Conservation (phyloP, 2,797 vertebrate genomes). For the Gymnoscopelus braueri region DNA sequence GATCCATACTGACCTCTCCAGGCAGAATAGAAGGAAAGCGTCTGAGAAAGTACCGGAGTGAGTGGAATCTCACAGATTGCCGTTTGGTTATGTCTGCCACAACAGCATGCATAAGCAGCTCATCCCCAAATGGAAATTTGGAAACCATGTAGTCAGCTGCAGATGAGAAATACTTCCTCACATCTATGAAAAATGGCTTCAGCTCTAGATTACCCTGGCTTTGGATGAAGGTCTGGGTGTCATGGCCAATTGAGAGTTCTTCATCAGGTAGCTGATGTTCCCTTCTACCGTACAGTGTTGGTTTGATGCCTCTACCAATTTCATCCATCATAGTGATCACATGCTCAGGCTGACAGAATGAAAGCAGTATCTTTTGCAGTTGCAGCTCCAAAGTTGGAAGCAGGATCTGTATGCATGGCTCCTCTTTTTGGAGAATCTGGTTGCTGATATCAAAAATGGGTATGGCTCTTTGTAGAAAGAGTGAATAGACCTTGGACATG, state of each 20-base stretch:
- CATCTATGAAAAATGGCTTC: too few species aligned
- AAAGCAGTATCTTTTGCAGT: slow-evolving; percentile 7
- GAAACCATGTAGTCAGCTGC: too few species aligned
- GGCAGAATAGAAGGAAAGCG: too few species aligned
- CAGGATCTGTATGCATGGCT: slow-evolving; percentile 3
- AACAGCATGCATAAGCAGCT: too few species aligned
- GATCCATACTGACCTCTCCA: too few species aligned
- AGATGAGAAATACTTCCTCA: too few species aligned
- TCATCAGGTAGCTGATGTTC: slow-evolving; percentile 13
- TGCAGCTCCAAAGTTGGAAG: slow-evolving; percentile 5
- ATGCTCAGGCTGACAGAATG: slow-evolving; percentile 2
- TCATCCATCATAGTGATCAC: slow-evolving; percentile 15
- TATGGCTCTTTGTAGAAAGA: neutral
- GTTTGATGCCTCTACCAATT: slow-evolving; percentile 8
- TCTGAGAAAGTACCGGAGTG: too few species aligned
- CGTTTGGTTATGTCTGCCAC: neutral
- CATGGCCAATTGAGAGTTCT: slow-evolving; percentile 20
- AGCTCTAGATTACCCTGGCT: too few species aligned
- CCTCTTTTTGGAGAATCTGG: slow-evolving; percentile 10
- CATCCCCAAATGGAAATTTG: too few species aligned
- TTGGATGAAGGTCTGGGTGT: neutral
- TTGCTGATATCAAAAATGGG: slow-evolving; percentile 2
- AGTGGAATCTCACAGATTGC: too few species aligned
- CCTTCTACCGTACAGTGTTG: neutral
- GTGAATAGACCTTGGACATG: slow-evolving; percentile 1